Evolutionary conservation across 2,113 vertebrate genomes (phyloP).

Genomic region (Mesoclemmys tuberculata): DNA sequence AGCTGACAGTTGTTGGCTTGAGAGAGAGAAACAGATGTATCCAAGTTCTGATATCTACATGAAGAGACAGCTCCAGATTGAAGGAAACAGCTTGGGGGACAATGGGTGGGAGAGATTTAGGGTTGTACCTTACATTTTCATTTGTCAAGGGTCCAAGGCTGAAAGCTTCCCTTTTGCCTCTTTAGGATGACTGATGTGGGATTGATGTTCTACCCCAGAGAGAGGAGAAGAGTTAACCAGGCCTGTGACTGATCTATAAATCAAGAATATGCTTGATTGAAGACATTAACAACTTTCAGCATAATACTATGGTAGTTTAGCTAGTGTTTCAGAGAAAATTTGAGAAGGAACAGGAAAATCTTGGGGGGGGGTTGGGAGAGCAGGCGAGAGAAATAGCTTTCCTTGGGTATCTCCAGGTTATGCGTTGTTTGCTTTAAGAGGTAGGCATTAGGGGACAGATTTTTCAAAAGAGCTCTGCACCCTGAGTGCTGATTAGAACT

Average conservation of each 20-base stretch:
- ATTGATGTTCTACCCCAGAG: not conserved
- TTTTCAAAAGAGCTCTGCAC: not conserved
- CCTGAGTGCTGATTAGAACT: not conserved
- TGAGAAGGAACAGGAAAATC: not conserved
- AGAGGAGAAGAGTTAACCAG: not conserved
- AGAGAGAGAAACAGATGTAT: too few species aligned
- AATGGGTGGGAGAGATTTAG: too few species aligned
- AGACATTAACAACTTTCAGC: conserved; percentile 21
- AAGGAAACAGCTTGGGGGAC: too few species aligned
- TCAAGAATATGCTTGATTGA: conserved; percentile 28
- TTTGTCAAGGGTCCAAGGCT: not conserved
- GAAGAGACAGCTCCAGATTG: too few species aligned
- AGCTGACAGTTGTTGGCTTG: too few species aligned
- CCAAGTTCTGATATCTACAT: too few species aligned
- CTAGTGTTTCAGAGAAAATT: too few species aligned
- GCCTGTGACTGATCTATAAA: conserved; percentile 24
- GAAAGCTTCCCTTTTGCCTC: not conserved
- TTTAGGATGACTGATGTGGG: not conserved
- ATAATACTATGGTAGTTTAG: not conserved
- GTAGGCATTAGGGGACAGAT: not conserved
- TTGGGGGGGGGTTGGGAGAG: too few species aligned
- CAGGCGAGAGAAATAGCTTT: not conserved
- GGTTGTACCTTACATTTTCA: not conserved
- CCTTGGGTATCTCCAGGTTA: not conserved
- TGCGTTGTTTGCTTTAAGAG: not conserved